Conservation (phyloP, 2,113 vertebrate genomes). For the Seriola aureovittata region DNA sequence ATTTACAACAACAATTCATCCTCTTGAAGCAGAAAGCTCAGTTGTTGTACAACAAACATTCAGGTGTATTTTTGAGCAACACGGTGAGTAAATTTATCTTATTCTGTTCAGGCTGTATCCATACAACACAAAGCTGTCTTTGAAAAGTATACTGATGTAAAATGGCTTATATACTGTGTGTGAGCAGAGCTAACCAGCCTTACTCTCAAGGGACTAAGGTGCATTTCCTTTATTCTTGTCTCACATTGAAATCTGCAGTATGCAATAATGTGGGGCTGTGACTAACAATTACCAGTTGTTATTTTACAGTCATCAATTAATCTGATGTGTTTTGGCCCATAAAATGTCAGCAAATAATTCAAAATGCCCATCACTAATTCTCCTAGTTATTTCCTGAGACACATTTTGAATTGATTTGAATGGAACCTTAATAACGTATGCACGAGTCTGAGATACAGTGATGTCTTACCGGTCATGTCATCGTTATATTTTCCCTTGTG, state of each 20-base stretch:
- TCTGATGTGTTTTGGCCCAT: not conserved
- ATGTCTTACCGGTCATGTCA: not conserved
- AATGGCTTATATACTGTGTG: not conserved
- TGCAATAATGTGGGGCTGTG: too few relatives aligned
- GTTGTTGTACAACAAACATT: not conserved
- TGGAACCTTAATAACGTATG: too few relatives aligned
- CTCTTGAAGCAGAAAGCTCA: not conserved
- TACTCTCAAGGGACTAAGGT: not conserved
- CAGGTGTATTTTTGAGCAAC: not conserved
- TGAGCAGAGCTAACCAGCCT: not conserved
- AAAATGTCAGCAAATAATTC: not conserved
- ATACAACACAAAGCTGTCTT: not conserved
- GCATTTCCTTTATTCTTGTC: too few relatives aligned
- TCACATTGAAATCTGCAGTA: too few relatives aligned
- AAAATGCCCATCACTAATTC: not conserved
- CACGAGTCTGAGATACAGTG: not conserved
- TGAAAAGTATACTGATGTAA: not conserved
- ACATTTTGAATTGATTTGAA: not conserved
- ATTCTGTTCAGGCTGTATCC: not conserved
- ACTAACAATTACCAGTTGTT: too few relatives aligned
- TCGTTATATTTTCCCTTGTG: too few relatives aligned
- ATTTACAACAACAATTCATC: constrained; percentile 14
- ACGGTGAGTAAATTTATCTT: not conserved
- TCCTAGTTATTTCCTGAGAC: too few relatives aligned
- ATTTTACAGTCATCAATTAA: too few relatives aligned